These are phyloP conservation scores for Hirtodrosophila cameraria DNA, from an alignment of 2,888 invertebrate genomes.

Conservation along the genomic window DNA sequence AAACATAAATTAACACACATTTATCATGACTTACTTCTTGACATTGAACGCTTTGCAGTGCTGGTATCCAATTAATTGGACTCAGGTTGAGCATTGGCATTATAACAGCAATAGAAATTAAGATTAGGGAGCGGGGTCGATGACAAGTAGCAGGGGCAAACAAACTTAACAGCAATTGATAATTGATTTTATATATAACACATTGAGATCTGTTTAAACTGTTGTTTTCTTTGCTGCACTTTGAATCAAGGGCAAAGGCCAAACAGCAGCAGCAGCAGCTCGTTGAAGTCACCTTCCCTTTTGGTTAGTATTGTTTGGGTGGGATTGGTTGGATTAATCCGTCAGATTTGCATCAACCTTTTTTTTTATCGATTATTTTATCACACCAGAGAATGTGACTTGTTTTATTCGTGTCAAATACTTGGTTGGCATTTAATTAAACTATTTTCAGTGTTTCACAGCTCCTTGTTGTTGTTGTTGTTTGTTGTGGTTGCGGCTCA, in stretches of 20 bases:
- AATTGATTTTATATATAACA: background rate
- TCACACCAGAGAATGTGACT: slow-evolving; percentile 46
- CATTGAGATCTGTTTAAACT: slow-evolving; percentile 2
- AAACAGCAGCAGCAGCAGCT: slow-evolving; percentile 12
- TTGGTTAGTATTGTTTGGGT: background rate
- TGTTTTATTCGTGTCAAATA: slow-evolving; percentile 5
- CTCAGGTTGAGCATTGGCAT: slow-evolving; percentile 72
- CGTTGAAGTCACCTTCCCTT: slow-evolving; percentile 10
- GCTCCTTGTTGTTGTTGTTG: no score
- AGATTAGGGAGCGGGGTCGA: background rate
- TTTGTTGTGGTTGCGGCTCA: slow-evolving; percentile 19
- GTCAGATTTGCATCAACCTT: background rate
- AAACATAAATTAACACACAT: background rate
- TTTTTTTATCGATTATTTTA: slow-evolving; percentile 64
- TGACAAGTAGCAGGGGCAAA: slow-evolving; percentile 8
- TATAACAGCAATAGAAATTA: slow-evolving; percentile 35
- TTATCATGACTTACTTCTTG: slow-evolving; percentile 81
- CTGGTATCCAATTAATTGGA: slow-evolving; percentile 75
- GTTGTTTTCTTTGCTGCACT: slow-evolving; percentile 9
- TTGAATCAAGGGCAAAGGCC: slow-evolving; percentile 46
- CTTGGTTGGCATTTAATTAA: slow-evolving; percentile 24
- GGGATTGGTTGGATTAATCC: slow-evolving; percentile 3
- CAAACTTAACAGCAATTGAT: slow-evolving; percentile 3
- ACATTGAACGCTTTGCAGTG: slow-evolving; percentile 76
- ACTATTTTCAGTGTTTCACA: slow-evolving; percentile 31